phyloP scores from a whole-genome alignment of 2,113 vertebrate genomes.

The Regulus satrapa region DNA sequence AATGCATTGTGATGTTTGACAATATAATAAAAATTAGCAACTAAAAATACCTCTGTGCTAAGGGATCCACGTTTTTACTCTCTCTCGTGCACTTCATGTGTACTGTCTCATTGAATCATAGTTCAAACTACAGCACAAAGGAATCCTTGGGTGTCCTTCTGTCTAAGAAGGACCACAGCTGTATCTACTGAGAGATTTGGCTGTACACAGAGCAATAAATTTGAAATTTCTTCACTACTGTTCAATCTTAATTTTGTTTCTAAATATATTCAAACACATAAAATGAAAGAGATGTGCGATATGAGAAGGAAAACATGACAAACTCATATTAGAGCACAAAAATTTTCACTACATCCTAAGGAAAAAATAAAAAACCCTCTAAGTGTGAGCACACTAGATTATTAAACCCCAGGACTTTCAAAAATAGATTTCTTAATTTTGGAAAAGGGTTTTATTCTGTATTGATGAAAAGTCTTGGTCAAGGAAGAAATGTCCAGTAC shows the following conservation, averaged over 20 bases:
- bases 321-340: background rate
- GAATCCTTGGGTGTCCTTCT: background rate
- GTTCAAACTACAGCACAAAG: background rate
- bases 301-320: background rate
- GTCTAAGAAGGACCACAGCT: background rate
- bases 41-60: background rate
- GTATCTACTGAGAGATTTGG: background rate
- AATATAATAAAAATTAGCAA: background rate
- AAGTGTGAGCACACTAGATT: background rate
- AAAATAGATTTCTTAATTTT: background rate
- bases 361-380: background rate
- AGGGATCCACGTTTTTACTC: background rate
- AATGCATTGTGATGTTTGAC: background rate
- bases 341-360: background rate
- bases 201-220: background rate
- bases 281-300: background rate
- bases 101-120: background rate
- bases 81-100: background rate
- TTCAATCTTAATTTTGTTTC: background rate
- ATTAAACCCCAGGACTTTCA: background rate
- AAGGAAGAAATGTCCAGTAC: background rate
- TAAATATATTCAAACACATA: background rate
- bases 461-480: background rate
- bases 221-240: background rate
- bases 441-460: background rate